Evolutionary conservation across 2,888 invertebrate species (phyloP), one percentile per base, ranked within the genome.

Genomic region (Agonopterix heracliana): DNA sequence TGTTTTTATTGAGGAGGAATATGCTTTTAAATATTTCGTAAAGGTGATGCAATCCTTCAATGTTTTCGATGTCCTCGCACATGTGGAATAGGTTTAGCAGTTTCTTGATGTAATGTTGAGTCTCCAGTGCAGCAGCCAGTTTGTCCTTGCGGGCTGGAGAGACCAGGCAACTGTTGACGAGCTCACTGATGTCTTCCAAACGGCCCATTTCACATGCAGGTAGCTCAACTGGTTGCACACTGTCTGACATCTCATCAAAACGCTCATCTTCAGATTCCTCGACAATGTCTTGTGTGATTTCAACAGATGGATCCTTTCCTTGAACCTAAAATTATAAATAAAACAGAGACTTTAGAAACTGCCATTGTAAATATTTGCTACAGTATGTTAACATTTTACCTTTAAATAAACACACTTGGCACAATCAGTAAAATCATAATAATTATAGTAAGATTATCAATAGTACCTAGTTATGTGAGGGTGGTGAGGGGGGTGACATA

Each of bases 11-110:
- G 63, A 99, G 91, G 77, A 99, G 92, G 88, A 99, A 99, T 84
- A 99, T 96, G 87, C 97, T 98, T 89, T 98, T 98, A 78, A 99
- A 98, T 78, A 99, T 99, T 82, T 98, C 97, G 75, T 97, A 99
- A 10, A 99, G 91, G 88, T 97, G 94, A 89, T 98, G 98, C 57
- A 99, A 91, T 45, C 98, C 97, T 77, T 97, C 96, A 59, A 94
- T 93, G 77, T 98, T 97, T 74, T 98, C 98, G 60, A 98, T 90
- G 82, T 99, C 98, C 85, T 99, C 99, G 75, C 98, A 98, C 87
- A 97, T 96, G 77, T 96, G 96, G 88, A 99, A 99, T 54, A 99
- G 89, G 78, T 96, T 96, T 48, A 99, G 90, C 59, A 99, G 89
- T 88, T 98, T 98, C 70, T 95, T 94, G 52, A 99, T 97, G 80